These are phyloP conservation scores for Heteromurus nitidus DNA, from an alignment of 2,888 invertebrate species.

Conservation along the genomic window DNA sequence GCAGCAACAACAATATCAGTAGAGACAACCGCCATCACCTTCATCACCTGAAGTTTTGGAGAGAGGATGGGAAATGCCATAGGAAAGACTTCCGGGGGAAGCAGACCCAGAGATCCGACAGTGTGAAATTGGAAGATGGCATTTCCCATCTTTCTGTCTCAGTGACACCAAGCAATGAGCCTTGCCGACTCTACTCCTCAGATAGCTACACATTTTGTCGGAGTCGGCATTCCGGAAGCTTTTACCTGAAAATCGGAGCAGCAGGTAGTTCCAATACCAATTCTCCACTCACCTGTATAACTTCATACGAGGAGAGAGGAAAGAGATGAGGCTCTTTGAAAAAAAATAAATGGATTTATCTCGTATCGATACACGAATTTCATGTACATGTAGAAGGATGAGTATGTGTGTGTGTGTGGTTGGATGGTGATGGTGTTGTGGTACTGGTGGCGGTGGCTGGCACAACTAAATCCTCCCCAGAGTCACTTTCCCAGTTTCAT, in stretches of 20 bases:
- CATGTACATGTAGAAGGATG: not conserved
- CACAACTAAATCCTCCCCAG: slow-evolving; percentile 60
- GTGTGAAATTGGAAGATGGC: slow-evolving; percentile 62
- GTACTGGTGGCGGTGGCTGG: slow-evolving; percentile 16
- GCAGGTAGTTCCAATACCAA: slow-evolving; percentile 80
- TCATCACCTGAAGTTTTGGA: slow-evolving; percentile 41
- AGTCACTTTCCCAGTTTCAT: slow-evolving; percentile 62
- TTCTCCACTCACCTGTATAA: not conserved
- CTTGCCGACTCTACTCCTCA: slow-evolving; percentile 70
- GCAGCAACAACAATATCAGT: slow-evolving; percentile 37
- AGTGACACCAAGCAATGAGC: slow-evolving; percentile 67
- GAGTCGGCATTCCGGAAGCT: slow-evolving; percentile 84
- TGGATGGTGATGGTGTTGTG: slow-evolving; percentile 2
- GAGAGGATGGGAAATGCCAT: slow-evolving; percentile 53
- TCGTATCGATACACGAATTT: no score
- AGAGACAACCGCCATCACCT: slow-evolving; percentile 27
- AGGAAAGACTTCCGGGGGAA: slow-evolving; percentile 63
- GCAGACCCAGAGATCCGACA: slow-evolving; percentile 57
- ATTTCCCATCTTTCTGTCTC: slow-evolving; percentile 70
- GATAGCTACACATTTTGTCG: slow-evolving; percentile 78
- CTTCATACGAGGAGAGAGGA: not conserved
- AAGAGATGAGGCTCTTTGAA: no score
- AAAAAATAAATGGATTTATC: no score
- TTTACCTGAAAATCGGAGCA: slow-evolving; percentile 85
- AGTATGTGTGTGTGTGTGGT: slow-evolving; percentile 2